Conservation (phyloP, 2,113 vertebrate genomes). For the Barnardius zonarius region DNA sequence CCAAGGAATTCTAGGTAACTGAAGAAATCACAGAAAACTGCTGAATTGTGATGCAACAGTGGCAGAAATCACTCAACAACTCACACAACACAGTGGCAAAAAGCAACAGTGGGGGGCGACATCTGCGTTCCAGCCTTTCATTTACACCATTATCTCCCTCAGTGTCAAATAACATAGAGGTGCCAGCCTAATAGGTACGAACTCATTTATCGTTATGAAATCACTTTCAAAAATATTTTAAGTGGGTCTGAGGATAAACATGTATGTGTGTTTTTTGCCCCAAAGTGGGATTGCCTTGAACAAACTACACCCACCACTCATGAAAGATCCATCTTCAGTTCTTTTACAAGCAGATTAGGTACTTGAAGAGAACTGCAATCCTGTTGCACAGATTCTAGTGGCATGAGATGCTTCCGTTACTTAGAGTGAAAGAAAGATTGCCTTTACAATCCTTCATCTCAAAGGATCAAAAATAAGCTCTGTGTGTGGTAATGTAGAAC, state of each 20-base stretch:
- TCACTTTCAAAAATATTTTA: background rate
- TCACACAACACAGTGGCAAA: background rate
- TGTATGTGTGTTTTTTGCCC: background rate
- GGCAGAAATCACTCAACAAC: background rate
- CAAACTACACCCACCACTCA: background rate
- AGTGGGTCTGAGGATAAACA: background rate
- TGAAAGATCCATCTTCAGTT: background rate
- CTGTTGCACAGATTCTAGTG: background rate
- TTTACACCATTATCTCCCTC: background rate
- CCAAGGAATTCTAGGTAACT: background rate
- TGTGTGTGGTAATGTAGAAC: background rate
- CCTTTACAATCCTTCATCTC: background rate
- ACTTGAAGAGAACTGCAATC: background rate
- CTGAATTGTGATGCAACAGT: background rate
- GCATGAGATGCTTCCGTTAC: background rate
- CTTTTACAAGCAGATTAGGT: background rate
- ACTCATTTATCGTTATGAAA: background rate
- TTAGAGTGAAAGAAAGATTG: background rate
- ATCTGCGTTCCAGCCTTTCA: background rate
- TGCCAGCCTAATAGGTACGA: background rate
- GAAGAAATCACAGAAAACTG: background rate
- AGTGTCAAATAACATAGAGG: background rate
- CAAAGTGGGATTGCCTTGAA: background rate
- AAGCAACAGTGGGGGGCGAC: background rate
- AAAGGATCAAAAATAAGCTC: background rate